phyloP scores from a whole-genome alignment of 1,140 invertebrate genomes.

The Papilio aristodemus region DNA sequence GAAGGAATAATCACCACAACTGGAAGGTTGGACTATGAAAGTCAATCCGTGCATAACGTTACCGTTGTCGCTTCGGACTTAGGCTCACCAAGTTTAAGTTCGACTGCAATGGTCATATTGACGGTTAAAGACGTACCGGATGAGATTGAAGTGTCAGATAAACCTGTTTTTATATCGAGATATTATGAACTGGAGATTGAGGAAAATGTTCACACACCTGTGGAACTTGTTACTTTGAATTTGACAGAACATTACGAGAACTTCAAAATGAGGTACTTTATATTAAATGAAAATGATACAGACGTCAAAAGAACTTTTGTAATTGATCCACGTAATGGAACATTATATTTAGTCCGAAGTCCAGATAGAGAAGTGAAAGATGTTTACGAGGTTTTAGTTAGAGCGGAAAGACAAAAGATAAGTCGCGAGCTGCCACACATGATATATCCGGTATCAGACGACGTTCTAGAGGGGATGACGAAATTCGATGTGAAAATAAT shows the following conservation, averaged over 20 bases:
- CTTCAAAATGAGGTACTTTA: slow-evolving; percentile 82
- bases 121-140: slow-evolving; percentile 85
- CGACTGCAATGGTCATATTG: slow-evolving; percentile 87
- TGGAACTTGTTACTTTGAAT: slow-evolving; percentile 86
- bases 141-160: slow-evolving; percentile 74
- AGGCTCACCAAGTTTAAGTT: slow-evolving; percentile 89
- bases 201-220: slow-evolving; percentile 86
- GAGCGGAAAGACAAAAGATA: slow-evolving; percentile 84
- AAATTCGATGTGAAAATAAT: slow-evolving; percentile 84
- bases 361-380: slow-evolving; percentile 86
- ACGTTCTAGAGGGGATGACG: slow-evolving; percentile 84
- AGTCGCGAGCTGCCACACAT: slow-evolving; percentile 85
- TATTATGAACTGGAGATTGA: slow-evolving; percentile 90
- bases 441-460: slow-evolving; percentile 86
- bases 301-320: slow-evolving; percentile 82
- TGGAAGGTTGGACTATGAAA: slow-evolving; percentile 87
- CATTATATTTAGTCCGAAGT: slow-evolving; percentile 84
- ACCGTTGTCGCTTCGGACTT: slow-evolving; percentile 91
- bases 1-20: slow-evolving; percentile 90
- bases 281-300: slow-evolving; percentile 81
- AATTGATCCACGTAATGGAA: slow-evolving; percentile 87
- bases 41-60: slow-evolving; percentile 84
- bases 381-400: slow-evolving; percentile 85
- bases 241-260: slow-evolving; percentile 82
- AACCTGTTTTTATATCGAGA: slow-evolving; percentile 85